Evolutionary conservation across 2,113 vertebrate genomes (phyloP).

Genomic region (Pipra filicauda): DNA sequence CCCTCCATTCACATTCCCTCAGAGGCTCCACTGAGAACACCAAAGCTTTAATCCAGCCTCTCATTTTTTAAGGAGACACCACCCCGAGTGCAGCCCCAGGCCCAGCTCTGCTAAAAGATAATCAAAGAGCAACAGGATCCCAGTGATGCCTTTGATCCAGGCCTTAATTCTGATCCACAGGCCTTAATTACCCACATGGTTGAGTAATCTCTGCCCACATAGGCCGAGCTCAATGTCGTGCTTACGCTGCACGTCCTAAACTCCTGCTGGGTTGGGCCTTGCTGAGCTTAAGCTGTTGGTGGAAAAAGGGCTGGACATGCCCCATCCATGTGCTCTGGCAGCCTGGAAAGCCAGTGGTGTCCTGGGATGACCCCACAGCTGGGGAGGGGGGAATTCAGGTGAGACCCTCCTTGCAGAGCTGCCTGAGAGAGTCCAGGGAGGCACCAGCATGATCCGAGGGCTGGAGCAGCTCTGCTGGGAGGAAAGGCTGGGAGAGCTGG

Average conservation of each 20-base stretch:
- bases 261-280: neutral
- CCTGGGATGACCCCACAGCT: too few species aligned
- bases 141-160: neutral
- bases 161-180: too few species aligned
- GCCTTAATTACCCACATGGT: too few species aligned
- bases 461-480: too few species aligned
- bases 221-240: fast-evolving
- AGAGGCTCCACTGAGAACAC: neutral
- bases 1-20: neutral
- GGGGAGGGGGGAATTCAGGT: too few species aligned
- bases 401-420: too few species aligned
- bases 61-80: neutral
- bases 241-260: neutral
- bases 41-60: neutral
- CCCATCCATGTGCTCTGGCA: too few species aligned
- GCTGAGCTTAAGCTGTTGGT: neutral
- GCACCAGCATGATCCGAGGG: too few species aligned
- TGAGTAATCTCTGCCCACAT: neutral
- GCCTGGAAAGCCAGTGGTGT: too few species aligned
- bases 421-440: too few species aligned
- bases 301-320: too few species aligned
- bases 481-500: too few species aligned
- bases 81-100: neutral
- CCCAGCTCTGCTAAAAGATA: neutral
- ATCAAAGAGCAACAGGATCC: neutral